A percentile compares a stretch with the other conserved stretches of the same genome.
phyloP scores from a whole-genome alignment of 64 coral and sea anemone genomes.

The Actinia tenebrosa region DNA sequence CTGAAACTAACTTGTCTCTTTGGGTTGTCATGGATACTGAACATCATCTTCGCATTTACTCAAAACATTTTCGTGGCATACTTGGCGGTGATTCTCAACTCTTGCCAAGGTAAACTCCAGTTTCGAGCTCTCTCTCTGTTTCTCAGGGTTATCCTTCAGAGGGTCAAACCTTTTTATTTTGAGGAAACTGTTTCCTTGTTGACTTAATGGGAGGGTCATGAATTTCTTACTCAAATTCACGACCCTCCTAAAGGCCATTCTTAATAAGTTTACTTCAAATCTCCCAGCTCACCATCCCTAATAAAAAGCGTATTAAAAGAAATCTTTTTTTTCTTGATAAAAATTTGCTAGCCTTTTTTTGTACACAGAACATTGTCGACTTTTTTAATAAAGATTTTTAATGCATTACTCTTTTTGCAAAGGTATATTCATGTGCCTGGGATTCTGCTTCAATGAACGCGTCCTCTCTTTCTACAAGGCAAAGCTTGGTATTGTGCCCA shows the following conservation, averaged over 20 bases:
- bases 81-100: not conserved
- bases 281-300: no score
- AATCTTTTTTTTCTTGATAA: no score
- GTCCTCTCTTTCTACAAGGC: not conserved
- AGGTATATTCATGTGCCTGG: slow-evolving; percentile 4
- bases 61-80: not conserved
- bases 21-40: slow-evolving; percentile 8
- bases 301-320: no score
- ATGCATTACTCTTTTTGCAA: not conserved
- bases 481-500: not conserved
- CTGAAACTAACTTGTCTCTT: slow-evolving; percentile 3
- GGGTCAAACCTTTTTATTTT: no score
- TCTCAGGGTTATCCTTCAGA: no score
- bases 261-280: no score
- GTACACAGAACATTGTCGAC: not conserved
- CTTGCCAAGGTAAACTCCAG: not conserved
- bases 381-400: no score
- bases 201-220: no score
- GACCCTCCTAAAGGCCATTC: no score
- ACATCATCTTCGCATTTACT: not conserved
- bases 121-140: no score
- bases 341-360: not conserved
- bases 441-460: slow-evolving; percentile 16
- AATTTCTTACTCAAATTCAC: no score
- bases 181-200: no score